phyloP scores from a whole-genome alignment of 2,113 vertebrate genomes.

The Scopus umbretta region DNA sequence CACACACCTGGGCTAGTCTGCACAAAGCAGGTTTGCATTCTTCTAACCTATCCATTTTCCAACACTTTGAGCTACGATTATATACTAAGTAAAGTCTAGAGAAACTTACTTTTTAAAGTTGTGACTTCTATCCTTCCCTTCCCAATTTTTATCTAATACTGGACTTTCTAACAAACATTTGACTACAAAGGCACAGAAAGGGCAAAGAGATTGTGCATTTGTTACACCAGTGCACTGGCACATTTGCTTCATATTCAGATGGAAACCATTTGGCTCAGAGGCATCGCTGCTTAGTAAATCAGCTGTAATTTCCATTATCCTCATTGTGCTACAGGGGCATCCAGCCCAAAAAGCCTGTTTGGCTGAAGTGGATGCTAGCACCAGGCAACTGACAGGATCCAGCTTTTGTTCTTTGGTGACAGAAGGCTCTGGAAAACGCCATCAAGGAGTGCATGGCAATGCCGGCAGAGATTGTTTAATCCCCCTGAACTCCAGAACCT shows the following conservation, averaged over 20 bases:
- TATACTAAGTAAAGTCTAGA: neutral
- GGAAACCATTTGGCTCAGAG: slow-evolving; percentile 43
- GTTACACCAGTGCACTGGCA: neutral
- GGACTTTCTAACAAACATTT: neutral
- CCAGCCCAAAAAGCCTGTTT: slow-evolving; percentile 22
- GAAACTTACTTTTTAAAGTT: neutral
- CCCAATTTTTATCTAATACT: neutral
- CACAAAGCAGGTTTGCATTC: neutral
- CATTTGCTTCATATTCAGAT: slow-evolving; percentile 17
- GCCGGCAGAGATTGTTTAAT: neutral
- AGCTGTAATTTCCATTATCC: slow-evolving; percentile 37
- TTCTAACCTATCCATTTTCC: neutral
- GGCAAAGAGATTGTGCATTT: neutral
- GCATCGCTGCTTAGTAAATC: slow-evolving; percentile 22
- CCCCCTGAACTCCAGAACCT: neutral
- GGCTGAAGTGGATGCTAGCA: slow-evolving; percentile 4
- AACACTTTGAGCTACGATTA: neutral
- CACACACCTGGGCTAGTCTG: neutral
- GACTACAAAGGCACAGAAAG: neutral
- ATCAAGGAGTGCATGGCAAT: neutral
- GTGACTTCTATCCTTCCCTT: neutral
- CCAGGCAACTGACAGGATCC: slow-evolving; percentile 22
- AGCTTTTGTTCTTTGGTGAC: slow-evolving; percentile 27
- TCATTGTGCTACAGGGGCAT: slow-evolving; percentile 7
- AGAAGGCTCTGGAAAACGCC: slow-evolving; percentile 17